Evolutionary conservation across 1,140 invertebrate species (phyloP).

Genomic region (Lasioglossum albipes): DNA sequence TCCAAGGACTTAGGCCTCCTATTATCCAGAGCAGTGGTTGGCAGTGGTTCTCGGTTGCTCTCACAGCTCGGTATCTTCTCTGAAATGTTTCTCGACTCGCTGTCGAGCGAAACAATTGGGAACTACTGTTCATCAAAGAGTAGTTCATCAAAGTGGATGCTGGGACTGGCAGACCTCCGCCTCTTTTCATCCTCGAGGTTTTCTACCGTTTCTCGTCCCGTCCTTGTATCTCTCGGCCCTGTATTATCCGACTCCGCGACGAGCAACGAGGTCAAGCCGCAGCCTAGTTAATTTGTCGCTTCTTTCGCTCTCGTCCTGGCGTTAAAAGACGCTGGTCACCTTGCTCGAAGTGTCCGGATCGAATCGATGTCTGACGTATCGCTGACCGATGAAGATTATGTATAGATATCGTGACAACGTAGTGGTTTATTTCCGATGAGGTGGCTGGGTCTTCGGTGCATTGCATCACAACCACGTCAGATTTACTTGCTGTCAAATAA

Average conservation of each 20-base stretch:
- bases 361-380: constrained; percentile 1
- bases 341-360: constrained; percentile 14
- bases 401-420: background rate
- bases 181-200: constrained; percentile 57
- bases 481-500: too few species aligned
- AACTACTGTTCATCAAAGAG: constrained; percentile 74
- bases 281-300: constrained; percentile 73
- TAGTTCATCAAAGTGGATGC: constrained; percentile 78
- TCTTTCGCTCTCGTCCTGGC: constrained; percentile 67
- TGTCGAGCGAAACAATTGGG: constrained; percentile 58
- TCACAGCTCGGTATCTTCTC: background rate
- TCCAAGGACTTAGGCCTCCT: constrained; percentile 62
- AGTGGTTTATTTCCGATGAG: background rate
- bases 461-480: too few species aligned
- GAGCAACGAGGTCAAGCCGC: constrained; percentile 69
- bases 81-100: background rate
- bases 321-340: constrained; percentile 37
- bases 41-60: constrained; percentile 47
- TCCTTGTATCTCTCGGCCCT: constrained; percentile 37
- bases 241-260: constrained; percentile 67
- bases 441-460: background rate
- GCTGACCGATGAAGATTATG: constrained; percentile 2
- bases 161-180: constrained; percentile 66
- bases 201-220: constrained; percentile 49
- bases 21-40: constrained; percentile 70